A percentile compares a stretch with the other conserved stretches of the same genome.
Conservation (phyloP, 2,797 vertebrate species). For the Helostoma temminkii region DNA sequence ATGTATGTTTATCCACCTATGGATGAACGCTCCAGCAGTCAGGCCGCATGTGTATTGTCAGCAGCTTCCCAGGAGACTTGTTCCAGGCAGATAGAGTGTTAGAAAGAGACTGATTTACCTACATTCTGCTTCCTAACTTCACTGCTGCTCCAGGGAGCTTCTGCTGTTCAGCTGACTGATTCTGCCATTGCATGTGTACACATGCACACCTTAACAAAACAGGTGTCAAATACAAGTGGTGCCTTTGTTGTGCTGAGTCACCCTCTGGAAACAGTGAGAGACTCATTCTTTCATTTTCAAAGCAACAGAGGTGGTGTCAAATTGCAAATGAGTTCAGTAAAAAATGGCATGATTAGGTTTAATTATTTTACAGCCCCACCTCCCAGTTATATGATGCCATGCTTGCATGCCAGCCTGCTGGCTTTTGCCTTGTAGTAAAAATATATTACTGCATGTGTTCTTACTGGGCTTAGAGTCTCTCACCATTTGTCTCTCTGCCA, state of each 20-base stretch:
- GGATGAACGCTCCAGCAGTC: constrained; percentile 66
- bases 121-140: constrained; percentile 61
- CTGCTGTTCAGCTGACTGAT: constrained; percentile 55
- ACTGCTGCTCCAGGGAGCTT: constrained; percentile 56
- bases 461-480: constrained; percentile 25
- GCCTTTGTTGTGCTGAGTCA: constrained; percentile 50
- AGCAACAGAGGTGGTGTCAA: constrained; percentile 28
- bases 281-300: constrained; percentile 29
- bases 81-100: constrained; percentile 63
- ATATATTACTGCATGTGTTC: constrained; percentile 10
- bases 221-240: constrained; percentile 62
- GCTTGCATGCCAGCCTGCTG: constrained; percentile 25
- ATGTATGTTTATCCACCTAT: constrained; percentile 62
- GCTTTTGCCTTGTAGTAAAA: constrained; percentile 14
- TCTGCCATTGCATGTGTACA: constrained; percentile 20
- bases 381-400: constrained; percentile 40
- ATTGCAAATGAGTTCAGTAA: constrained; percentile 32
- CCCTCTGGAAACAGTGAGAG: constrained; percentile 35
- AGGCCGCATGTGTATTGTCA: constrained; percentile 69
- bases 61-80: constrained; percentile 61
- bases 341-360: constrained; percentile 35
- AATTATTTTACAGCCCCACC: constrained; percentile 48
- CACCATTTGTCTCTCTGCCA: not conserved
- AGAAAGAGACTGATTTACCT: constrained; percentile 77
- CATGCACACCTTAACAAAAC: constrained; percentile 42